Percentiles rank a stretch among this genome's conserved stretches.
These are phyloP conservation scores for Brachionus koreanus DNA, from an alignment of 1,140 invertebrate species.

Conservation along the genomic window DNA sequence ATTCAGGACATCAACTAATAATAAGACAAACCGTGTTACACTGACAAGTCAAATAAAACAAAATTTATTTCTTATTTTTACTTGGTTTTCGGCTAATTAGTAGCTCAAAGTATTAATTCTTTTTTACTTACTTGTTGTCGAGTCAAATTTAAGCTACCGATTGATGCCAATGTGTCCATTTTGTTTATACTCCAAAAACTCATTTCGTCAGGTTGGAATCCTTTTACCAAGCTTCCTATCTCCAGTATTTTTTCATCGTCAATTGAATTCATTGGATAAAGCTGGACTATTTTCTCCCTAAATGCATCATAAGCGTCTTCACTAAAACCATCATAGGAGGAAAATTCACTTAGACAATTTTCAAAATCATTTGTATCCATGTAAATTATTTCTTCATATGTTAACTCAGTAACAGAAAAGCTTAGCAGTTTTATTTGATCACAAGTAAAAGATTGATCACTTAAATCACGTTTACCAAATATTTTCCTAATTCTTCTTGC, in stretches of 20 bases:
- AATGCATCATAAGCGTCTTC: neutral
- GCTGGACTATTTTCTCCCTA: neutral
- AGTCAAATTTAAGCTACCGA: neutral
- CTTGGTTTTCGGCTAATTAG: too few relatives aligned
- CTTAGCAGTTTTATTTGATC: neutral
- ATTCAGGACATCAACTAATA: too few relatives aligned
- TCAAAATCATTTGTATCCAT: neutral
- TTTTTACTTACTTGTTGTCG: neutral
- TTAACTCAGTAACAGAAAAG: neutral
- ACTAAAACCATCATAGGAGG: neutral
- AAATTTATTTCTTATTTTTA: too few relatives aligned
- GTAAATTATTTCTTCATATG: neutral
- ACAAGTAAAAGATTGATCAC: neutral
- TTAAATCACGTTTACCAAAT: neutral
- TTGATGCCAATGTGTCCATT: conserved; percentile 1
- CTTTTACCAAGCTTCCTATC: neutral
- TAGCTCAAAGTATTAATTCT: too few relatives aligned
- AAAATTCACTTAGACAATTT: neutral
- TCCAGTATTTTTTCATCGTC: neutral
- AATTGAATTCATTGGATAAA: neutral
- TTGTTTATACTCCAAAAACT: neutral
- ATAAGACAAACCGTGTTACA: too few relatives aligned
- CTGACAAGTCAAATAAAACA: too few relatives aligned
- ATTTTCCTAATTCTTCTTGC: neutral
- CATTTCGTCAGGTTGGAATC: neutral